Conservation (phyloP, 2,113 vertebrate species). For the Enhydra lutris region DNA sequence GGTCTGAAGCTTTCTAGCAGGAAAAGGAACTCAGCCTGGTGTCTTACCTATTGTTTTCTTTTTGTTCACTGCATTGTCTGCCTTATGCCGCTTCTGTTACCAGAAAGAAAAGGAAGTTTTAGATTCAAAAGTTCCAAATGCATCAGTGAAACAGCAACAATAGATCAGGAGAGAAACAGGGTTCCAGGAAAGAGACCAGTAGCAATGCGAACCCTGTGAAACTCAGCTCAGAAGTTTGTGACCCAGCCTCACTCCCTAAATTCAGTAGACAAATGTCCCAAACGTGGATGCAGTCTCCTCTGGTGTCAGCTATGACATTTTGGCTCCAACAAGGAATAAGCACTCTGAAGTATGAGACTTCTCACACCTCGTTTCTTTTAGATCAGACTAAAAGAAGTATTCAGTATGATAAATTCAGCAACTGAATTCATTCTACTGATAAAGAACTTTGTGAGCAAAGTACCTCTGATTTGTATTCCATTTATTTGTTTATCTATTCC, state of each 20-base stretch:
- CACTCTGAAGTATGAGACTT: background rate
- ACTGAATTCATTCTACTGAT: background rate
- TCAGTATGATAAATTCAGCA: background rate
- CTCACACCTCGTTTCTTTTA: background rate
- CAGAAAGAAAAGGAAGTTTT: conserved; percentile 69
- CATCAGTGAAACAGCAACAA: background rate
- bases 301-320: background rate
- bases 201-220: background rate
- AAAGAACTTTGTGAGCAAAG: background rate
- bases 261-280: background rate
- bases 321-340: background rate
- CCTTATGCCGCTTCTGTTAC: conserved; percentile 96
- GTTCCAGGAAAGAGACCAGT: background rate
- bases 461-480: background rate
- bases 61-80: conserved; percentile 97
- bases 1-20: background rate
- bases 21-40: background rate
- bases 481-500: background rate
- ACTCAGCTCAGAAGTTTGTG: fast-evolving
- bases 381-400: background rate
- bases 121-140: conserved; percentile 43
- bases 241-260: background rate
- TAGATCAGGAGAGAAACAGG: fast-evolving
- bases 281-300: background rate
- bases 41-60: conserved; percentile 97